phyloP scores from a whole-genome alignment of 37 sponge, comb jelly and placozoan genomes.

The Halisarca cf. caerulea region DNA sequence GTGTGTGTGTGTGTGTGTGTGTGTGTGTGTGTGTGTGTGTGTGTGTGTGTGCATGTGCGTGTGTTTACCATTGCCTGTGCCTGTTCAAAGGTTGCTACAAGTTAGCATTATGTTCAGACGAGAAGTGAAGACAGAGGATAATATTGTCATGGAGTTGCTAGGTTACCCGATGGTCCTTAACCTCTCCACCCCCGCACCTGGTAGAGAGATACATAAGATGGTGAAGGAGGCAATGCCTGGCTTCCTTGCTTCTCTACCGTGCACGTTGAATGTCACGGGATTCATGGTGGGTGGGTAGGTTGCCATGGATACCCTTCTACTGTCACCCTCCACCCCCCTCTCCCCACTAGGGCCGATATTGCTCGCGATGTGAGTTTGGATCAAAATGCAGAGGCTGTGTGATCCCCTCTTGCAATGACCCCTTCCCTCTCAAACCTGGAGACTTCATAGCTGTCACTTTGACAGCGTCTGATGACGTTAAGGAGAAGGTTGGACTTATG shows the following conservation, averaged over 20 bases:
- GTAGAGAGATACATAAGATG: background rate
- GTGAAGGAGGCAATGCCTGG: background rate
- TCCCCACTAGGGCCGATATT: conserved; percentile 43
- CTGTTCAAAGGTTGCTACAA: conserved; percentile 51
- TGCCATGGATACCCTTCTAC: background rate
- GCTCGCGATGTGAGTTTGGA: conserved; percentile 59
- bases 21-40: too few relatives aligned
- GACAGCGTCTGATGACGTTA: background rate
- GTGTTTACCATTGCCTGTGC: background rate
- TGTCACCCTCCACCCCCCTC: too few relatives aligned
- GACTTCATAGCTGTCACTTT: conserved; percentile 52
- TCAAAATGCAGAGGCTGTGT: conserved; percentile 55
- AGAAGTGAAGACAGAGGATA: background rate
- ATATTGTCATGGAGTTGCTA: background rate
- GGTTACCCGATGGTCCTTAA: conserved; percentile 49
- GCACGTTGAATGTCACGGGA: conserved; percentile 3
- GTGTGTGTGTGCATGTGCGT: background rate
- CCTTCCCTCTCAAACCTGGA: conserved; percentile 53
- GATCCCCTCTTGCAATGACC: background rate
- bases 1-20: too few relatives aligned
- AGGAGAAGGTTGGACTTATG: background rate
- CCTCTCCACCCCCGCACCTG: conserved; percentile 31
- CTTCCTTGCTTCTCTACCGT: background rate
- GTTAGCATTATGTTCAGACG: conserved; percentile 45
- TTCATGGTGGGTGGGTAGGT: background rate